Base-by-base conservation (phyloP, 1,140 invertebrate genomes). In the Oppia nitens region DNA sequence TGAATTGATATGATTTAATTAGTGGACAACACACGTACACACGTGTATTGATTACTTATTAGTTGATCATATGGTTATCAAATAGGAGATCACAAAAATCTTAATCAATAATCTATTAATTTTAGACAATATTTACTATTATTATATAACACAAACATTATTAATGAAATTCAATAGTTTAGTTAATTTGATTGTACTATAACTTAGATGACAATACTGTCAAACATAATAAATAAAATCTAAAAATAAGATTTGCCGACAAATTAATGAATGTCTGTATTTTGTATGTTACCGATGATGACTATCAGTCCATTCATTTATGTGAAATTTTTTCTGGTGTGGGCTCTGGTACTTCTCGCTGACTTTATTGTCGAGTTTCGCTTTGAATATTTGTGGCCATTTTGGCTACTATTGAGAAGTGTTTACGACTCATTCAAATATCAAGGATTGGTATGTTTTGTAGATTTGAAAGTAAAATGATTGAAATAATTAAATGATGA, bases 381-480 rank as follows among this genome's bases (percentile, higher is more conserved):
- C 67, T 95, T 98, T 78, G 95, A 98, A 79, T 96, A 95, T 76
- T 79, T 98, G 65, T 98, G 92, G 90, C 94, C 94, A 50, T 93
- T 98, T 74, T 98, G 92, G 88, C 80, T 98, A 64, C 79, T 98
- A 64, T 76, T 97, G 58, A 81, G 92, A 74, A 95, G 89, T 73
- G 85, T 95, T 62, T 91, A 96, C 76, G 93, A 98, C 75, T 93
- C 90, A 62, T 97, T 93, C 73, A 95, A 94, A 78, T 96, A 96
- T 76, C 94, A 98, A 80, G 93, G 93, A 72, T 79, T 98, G 79
- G 89, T 95, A 74, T 85, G 84, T 83, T 66, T 54, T 47, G 6
- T 40, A 40, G 32, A 40, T 17, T 40, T 40, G 32, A 40, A 40
- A 40, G 32, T 40, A 9, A 40, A 40, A 40, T 40, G 6, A 40